Evolutionary conservation across 2,113 vertebrate genomes (phyloP), one percentile per base, ranked within the genome.

Genomic region (Coturnix japonica): DNA sequence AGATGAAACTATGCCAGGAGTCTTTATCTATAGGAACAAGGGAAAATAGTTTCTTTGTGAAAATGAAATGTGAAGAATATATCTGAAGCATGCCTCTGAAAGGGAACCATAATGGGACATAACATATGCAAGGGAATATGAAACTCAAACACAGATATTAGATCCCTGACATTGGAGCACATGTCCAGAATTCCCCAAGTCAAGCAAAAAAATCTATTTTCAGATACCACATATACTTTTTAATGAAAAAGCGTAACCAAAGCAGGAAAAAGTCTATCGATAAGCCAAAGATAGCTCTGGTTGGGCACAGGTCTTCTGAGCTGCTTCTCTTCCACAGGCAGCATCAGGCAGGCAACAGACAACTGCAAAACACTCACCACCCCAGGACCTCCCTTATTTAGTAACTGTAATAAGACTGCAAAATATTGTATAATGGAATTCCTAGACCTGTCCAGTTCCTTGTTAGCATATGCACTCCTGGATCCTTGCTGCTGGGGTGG

Each of bases 141-240:
- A 79, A 84, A 65, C 19, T 78, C 71, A 81, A 83, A 90, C 66
- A 69, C n/a, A 13, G 15, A 5, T 10, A 51, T 51, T 87, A 71
- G 28, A 67, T 82, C 43, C 47, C 44, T 94, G 95, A 88, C 85
- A 82, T 94, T 81, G 92, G 73, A 56, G 70, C 33, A 7, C 65
- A 20, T 47, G 43, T 30, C 89, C 59, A 69, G 87, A 70, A 19
- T 56, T 60, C 69, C 37, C 63, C 15, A 31, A 7, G 28, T 7
- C 3, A 22, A 87, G 66, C 70, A 37, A 60, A 94, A 80, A 17
- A 49, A 74, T 12, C 47, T 31, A 35, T n/a, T 87, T 64, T 92
- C 66, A 90, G 94, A 95, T 22, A 51, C 8, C 63, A 61, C 51
- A 0, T 21, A 20, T 1, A 15, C 5, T 37, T 74, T 91, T 70